Conservation (phyloP, 2,797 vertebrate species). For the Myotis findleyi region DNA sequence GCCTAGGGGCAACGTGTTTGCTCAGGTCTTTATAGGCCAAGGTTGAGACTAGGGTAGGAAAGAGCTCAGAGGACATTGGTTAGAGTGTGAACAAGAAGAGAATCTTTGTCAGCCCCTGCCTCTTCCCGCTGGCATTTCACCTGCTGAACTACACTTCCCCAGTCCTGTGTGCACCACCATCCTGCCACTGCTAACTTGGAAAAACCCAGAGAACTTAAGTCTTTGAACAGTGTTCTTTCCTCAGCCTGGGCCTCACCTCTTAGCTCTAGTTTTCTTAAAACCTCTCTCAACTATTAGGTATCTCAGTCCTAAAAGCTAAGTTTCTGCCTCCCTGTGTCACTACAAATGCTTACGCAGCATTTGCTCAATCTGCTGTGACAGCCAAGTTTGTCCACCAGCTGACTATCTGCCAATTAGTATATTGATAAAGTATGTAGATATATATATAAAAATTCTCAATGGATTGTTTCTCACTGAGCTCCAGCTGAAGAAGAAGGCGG, state of each 20-base stretch:
- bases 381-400: not conserved
- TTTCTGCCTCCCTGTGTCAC: not conserved
- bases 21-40: not conserved
- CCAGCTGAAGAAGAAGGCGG: not conserved
- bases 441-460: no score
- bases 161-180: no score
- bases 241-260: not conserved
- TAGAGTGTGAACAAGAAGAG: not conserved
- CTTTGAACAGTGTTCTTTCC: not conserved
- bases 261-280: not conserved
- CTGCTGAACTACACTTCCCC: not conserved
- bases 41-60: not conserved
- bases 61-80: not conserved
- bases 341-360: not conserved
- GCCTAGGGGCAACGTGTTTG: not conserved
- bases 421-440: not conserved
- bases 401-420: not conserved
- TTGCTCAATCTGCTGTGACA: not conserved
- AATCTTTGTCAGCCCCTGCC: not conserved
- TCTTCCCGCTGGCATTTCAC: not conserved
- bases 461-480: not conserved
- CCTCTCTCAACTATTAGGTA: not conserved
- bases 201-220: not conserved
- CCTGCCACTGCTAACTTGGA: not conserved
- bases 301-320: not conserved